Evolutionary conservation across 2,113 vertebrate genomes (phyloP), one percentile per base, ranked within the genome.

Genomic region (Callaeas wilsoni): DNA sequence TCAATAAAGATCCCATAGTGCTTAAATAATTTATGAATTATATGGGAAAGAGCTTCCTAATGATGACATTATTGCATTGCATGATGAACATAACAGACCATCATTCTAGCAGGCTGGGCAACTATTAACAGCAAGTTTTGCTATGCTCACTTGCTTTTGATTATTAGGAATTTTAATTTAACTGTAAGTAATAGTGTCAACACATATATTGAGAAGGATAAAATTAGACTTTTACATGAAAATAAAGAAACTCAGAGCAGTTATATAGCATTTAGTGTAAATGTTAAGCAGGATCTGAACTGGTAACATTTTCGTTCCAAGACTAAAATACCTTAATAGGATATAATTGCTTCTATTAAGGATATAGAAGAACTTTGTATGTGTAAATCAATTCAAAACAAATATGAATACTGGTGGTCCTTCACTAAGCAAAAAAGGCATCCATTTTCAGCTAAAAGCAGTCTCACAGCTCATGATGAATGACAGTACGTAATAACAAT

Each of bases 11-110:
- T 52, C 44, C 75, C 23, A 65, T 78, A 90, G 42, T 76, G 70
- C 10, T 91, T 94, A 95, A 50, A 92, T 93, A 97, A 97, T 95
- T 93, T 94, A 97, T 95, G 96, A 94, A 89, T 76, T 97, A 10
- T 62, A 64, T 96, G 67, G 68, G 59, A 92, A 94, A 97, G 65
- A 96, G 21, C 50, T 92, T 96, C 59, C 63, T 93, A 95, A 52
- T 80, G 41, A 88, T 92, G 57, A 11, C 53, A 79, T 93, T 96
- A 96, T 69, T 95, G 64, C 50, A 87, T 69, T 87, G 67, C 56
- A 39, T 83, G 41, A 83, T 74, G 50, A 95, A 80, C 79, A 50
- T 59, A 29, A 6, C 46, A 96, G 35, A 21, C 22, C 53, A 93
- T 78, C 50, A 49, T 94, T 95, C 53, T 60, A 77, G 47, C 42